Conservation (phyloP, 2,113 vertebrate species). For the Procavia capensis region DNA sequence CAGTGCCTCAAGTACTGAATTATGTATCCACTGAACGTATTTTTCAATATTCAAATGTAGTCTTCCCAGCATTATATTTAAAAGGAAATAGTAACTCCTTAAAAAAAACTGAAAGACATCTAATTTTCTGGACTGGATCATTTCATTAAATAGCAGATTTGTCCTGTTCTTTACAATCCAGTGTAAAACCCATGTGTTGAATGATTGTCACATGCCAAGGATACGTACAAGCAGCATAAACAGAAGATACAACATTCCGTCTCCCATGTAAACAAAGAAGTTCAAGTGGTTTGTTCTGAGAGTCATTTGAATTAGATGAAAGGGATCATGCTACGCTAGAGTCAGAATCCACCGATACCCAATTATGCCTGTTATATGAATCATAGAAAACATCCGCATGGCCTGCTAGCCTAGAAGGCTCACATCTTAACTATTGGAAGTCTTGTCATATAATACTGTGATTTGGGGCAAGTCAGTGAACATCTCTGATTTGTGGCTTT, state of each 20-base stretch:
- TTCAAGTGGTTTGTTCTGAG: neutral
- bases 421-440: too few species aligned
- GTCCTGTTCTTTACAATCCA: neutral
- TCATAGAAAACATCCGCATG: too few species aligned
- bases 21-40: slow-evolving; percentile 51
- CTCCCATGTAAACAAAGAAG: neutral
- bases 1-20: slow-evolving; percentile 48
- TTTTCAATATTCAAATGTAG: slow-evolving; percentile 37
- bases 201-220: neutral
- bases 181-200: neutral
- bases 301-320: neutral
- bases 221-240: neutral
- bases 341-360: too few species aligned
- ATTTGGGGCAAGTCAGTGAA: neutral
- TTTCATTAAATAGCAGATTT: neutral
- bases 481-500: neutral
- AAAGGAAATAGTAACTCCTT: slow-evolving; percentile 32
- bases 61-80: slow-evolving; percentile 56
- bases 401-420: too few species aligned
- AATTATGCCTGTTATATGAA: too few species aligned
- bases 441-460: too few species aligned
- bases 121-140: neutral
- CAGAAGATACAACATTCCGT: neutral
- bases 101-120: slow-evolving; percentile 33
- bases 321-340: neutral